Conservation (phyloP, 2,113 vertebrate species). For the Odontophorus gujanensis region DNA sequence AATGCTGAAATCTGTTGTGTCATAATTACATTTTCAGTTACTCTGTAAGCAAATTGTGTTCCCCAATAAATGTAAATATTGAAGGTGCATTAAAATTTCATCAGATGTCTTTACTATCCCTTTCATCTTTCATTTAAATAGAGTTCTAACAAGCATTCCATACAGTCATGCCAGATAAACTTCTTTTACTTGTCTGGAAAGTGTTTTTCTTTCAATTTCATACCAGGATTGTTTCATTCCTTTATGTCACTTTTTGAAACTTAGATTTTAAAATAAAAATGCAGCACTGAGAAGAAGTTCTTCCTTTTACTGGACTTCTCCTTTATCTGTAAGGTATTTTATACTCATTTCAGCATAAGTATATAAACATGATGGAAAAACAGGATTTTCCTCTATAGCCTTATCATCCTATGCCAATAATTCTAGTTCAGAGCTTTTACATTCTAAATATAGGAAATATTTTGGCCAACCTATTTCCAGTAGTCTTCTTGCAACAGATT, state of each 20-base stretch:
- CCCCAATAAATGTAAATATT: conserved; percentile 26
- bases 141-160: background rate
- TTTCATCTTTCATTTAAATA: conserved; percentile 23
- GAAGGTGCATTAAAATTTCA: conserved; percentile 26
- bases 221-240: background rate
- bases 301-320: background rate
- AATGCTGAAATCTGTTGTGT: background rate
- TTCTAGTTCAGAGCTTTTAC: background rate
- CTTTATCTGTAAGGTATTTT: background rate
- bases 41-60: background rate
- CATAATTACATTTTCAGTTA: background rate
- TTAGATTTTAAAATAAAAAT: background rate
- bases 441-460: background rate
- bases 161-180: background rate
- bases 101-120: background rate
- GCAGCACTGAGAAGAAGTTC: background rate
- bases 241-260: background rate
- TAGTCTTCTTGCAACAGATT: background rate
- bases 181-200: background rate
- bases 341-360: background rate
- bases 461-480: background rate
- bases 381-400: background rate
- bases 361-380: background rate
- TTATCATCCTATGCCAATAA: background rate
- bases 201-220: background rate